A percentile compares a stretch with the other conserved stretches of the same genome.
These are phyloP conservation scores for Drosophila lacteicornis DNA, from an alignment of 1,140 invertebrate genomes.

Conservation along the genomic window DNA sequence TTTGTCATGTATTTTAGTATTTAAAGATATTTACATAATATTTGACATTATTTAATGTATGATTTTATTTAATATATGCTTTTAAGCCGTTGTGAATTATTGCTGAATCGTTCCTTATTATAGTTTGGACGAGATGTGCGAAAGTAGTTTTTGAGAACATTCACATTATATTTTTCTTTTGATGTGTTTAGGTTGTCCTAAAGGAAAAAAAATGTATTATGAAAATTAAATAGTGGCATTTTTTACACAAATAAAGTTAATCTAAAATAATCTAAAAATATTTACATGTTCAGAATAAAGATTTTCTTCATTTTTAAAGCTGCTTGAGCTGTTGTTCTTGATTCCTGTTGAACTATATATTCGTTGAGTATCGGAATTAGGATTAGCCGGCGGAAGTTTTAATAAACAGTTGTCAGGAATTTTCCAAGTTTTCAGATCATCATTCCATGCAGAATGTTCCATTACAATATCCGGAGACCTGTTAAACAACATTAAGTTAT, in stretches of 20 bases:
- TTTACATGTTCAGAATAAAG: neutral
- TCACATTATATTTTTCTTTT: constrained; percentile 44
- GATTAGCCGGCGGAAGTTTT: constrained; percentile 49
- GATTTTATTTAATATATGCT: neutral
- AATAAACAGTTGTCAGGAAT: constrained; percentile 86
- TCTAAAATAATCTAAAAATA: neutral
- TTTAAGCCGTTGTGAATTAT: neutral
- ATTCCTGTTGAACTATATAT: neutral
- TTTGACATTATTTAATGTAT: too few species aligned
- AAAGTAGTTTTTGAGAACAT: constrained; percentile 63
- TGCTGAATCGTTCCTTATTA: constrained; percentile 10
- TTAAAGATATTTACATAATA: too few species aligned
- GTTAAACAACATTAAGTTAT: constrained; percentile 62
- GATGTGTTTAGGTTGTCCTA: constrained; percentile 8
- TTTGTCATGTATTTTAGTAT: too few species aligned
- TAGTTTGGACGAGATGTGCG: constrained; percentile 46
- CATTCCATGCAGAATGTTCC: constrained; percentile 91
- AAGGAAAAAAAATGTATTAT: neutral
- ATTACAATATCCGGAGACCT: constrained; percentile 89
- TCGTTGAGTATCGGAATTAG: constrained; percentile 12
- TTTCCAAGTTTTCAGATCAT: constrained; percentile 90
- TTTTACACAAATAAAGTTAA: neutral
- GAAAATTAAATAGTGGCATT: neutral
- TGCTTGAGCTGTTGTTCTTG: neutral
- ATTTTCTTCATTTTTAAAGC: neutral